Evolutionary conservation across 1,140 invertebrate species (phyloP), one percentile per base, ranked within the genome.

Genomic region (Parapsyche elsis): DNA sequence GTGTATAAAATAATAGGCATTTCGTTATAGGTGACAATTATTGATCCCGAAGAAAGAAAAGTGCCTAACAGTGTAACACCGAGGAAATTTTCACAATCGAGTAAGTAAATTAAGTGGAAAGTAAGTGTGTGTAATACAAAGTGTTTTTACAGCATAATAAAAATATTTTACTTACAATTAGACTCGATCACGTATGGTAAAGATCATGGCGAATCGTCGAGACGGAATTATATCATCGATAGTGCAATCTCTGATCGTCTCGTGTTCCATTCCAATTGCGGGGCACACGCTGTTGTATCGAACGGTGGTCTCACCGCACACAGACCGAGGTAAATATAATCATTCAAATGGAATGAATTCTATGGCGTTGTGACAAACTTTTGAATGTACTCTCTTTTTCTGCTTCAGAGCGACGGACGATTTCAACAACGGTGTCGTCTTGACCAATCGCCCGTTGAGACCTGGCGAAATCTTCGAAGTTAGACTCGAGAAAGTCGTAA

Each of bases 391-490:
- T 53, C n/a, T 38, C 7, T 38, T 38, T 38, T 38, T 38, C 10
- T 53, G 12, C 24, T 88, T 46, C 85, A 96, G 95, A 88, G 96
- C 96, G 81, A 91, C 94, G 80, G 96, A 98, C 87, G 96, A 97
- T 88, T 98, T 98, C 86, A 98, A 98, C 87, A 97, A 98, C 87
- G 97, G 96, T 4, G 96, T 99, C n/a, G 96, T 98, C 16, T 90
- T 98, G 59, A 98, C 97, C 0, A 93, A 94, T 67, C 90, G 97
- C 45, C 93, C 93, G 0, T 87, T 99, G 46, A 93, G 93, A 84
- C 91, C 93, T 0, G 95, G 95, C 84, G 97, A 98, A 89, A 86
- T 98, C 81, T 98, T 98, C 86, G 95, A 98, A 92, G 96, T 99
- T 53, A 90, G 94, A 57, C 87, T 98, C 12, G 97, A 98, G 89